Percentiles rank a stretch among this genome's conserved stretches.
Evolutionary conservation across 2,888 invertebrate genomes (phyloP).

Genomic region (Xylophagus ater): DNA sequence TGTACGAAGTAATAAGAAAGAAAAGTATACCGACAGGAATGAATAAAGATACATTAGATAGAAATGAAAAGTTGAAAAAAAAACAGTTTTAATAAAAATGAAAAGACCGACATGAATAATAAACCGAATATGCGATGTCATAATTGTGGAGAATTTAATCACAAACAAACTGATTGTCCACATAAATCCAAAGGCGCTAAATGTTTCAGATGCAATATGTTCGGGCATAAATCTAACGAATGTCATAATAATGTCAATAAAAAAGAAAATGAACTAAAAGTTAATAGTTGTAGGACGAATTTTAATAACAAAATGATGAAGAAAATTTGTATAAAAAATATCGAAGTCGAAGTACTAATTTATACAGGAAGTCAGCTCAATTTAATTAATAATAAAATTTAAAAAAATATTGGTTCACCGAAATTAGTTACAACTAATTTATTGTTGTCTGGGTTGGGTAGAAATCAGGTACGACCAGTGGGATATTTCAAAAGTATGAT

Average conservation of each 20-base stretch:
- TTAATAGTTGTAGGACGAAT: neutral
- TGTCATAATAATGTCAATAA: constrained; percentile 1
- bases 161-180: neutral
- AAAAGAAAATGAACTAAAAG: neutral
- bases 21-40: neutral
- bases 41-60: neutral
- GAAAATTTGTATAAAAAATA: neutral
- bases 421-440: too few relatives aligned
- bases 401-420: neutral
- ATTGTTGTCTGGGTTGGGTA: too few relatives aligned
- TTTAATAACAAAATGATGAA: neutral
- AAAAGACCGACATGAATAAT: neutral
- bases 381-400: neutral
- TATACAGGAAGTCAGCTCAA: neutral
- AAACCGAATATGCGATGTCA: neutral
- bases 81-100: neutral
- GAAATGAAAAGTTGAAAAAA: neutral
- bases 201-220: constrained; percentile 3
- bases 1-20: neutral
- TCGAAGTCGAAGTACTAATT: neutral
- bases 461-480: too few relatives aligned
- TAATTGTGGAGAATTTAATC: neutral
- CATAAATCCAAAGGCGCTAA: constrained; percentile 5
- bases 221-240: constrained; percentile 1
- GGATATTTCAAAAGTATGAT: too few relatives aligned